Conservation (phyloP, 2,113 vertebrate species). For the Hemicordylus capensis region DNA sequence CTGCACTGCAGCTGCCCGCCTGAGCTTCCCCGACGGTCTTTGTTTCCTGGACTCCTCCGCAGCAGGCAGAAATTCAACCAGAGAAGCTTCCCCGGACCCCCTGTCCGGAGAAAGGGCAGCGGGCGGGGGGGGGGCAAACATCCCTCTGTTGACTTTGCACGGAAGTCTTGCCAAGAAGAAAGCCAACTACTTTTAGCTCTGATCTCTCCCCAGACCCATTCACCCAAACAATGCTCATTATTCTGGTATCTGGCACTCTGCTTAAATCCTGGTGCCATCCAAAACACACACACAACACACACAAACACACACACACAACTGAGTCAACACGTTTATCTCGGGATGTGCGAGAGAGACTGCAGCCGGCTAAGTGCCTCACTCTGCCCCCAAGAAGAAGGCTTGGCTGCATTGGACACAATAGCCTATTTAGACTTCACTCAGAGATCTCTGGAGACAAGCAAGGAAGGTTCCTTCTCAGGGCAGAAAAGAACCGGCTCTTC, state of each 20-base stretch:
- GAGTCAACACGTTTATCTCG: constrained; percentile 20
- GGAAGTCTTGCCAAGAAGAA: neutral
- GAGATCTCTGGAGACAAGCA: neutral
- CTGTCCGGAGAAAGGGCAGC: no score
- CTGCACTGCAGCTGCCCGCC: neutral
- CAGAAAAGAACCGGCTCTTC: neutral
- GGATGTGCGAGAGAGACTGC: constrained; percentile 29
- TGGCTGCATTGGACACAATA: constrained; percentile 13
- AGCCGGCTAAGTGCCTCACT: neutral
- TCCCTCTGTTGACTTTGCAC: neutral
- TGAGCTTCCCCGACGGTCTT: no score
- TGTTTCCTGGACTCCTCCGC: neutral
- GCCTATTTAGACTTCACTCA: neutral
- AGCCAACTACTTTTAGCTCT: neutral
- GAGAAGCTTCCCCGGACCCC: no score
- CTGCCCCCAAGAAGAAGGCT: neutral
- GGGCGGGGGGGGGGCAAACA: neutral
- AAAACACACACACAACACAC: no score
- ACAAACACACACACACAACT: no score
- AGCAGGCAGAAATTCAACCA: neutral
- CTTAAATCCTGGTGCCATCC: neutral
- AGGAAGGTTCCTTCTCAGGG: no score
- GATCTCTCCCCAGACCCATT: neutral
- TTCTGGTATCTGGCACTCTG: neutral
- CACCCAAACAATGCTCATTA: neutral